phyloP scores from a whole-genome alignment of 1,140 invertebrate species.

The Drosophila grimshawi region DNA sequence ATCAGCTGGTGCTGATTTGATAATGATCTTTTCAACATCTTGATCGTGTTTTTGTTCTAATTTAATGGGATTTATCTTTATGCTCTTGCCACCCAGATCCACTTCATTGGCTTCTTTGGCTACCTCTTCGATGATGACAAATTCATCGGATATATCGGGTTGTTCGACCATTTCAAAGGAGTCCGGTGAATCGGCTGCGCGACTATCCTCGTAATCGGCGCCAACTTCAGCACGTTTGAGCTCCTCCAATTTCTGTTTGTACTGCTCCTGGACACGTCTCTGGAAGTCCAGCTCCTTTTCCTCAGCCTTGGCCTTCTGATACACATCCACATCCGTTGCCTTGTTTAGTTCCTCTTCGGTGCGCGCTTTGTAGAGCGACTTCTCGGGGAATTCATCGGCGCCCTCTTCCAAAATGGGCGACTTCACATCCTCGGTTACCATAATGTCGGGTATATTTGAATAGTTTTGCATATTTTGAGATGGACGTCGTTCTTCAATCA shows the following conservation, averaged over 20 bases:
- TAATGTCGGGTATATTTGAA: constrained; percentile 88
- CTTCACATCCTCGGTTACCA: constrained; percentile 88
- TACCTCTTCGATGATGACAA: constrained; percentile 94
- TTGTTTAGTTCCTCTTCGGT: constrained; percentile 78
- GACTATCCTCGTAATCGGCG: constrained; percentile 85
- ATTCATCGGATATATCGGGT: constrained; percentile 93
- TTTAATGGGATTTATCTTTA: constrained; percentile 87
- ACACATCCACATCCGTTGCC: constrained; percentile 57
- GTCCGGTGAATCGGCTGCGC: constrained; percentile 92
- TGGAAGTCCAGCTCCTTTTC: constrained; percentile 82
- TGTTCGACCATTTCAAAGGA: constrained; percentile 95
- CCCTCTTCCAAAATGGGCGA: constrained; percentile 74
- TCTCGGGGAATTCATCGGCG: constrained; percentile 68
- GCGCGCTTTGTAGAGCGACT: constrained; percentile 77
- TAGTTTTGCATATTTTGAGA: constrained; percentile 84
- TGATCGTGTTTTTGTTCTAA: constrained; percentile 88
- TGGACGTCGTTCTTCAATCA: constrained; percentile 84
- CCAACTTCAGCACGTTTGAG: constrained; percentile 77
- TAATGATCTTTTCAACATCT: constrained; percentile 90
- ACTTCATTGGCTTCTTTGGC: constrained; percentile 92
- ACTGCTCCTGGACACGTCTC: constrained; percentile 79
- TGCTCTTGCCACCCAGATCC: constrained; percentile 92
- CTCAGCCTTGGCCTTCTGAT: constrained; percentile 66
- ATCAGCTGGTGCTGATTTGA: constrained; percentile 86
- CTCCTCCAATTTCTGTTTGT: constrained; percentile 84